Evolutionary conservation across 2,113 vertebrate species (phyloP).

Genomic region (Emydocephalus ijimae): DNA sequence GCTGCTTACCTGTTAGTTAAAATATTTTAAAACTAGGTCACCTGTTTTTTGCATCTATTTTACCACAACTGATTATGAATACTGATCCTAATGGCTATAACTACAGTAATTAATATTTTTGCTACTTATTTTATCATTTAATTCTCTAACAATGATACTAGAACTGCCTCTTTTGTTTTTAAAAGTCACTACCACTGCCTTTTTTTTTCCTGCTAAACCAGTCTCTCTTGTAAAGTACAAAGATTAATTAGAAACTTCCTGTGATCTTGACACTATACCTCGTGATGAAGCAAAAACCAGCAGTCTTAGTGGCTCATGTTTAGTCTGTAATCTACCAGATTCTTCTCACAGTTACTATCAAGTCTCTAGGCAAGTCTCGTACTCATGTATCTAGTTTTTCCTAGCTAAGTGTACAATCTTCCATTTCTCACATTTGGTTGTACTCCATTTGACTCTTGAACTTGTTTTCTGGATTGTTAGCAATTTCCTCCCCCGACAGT

Average conservation of each 20-base stretch:
- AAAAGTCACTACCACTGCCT: neutral
- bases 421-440: neutral
- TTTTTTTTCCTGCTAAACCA: neutral
- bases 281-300: neutral
- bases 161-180: neutral
- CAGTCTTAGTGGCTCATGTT: neutral
- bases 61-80: neutral
- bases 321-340: neutral
- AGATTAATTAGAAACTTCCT: neutral
- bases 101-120: neutral
- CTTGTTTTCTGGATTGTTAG: neutral
- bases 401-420: neutral
- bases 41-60: neutral
- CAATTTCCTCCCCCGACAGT: neutral
- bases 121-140: neutral
- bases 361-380: neutral
- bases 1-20: neutral
- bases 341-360: neutral
- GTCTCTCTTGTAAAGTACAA: neutral
- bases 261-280: neutral
- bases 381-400: neutral
- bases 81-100: neutral
- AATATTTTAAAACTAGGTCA: neutral
- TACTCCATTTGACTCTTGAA: neutral
- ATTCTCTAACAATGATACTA: neutral